Evolutionary conservation across 2,888 invertebrate species (phyloP).

Genomic region (Geotrupes spiniger): DNA sequence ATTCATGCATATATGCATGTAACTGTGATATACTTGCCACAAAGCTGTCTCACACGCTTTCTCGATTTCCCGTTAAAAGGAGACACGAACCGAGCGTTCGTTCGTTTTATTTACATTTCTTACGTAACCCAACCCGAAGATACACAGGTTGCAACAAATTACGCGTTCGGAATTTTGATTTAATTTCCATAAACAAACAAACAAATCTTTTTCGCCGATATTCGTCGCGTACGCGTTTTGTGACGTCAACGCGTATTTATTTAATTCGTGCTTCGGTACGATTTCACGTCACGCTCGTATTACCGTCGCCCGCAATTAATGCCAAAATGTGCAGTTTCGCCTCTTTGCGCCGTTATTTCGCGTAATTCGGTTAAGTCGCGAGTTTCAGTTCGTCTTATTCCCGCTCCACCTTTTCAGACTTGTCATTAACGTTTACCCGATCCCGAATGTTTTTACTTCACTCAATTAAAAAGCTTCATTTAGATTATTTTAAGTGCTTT

Average conservation of each 20-base stretch:
- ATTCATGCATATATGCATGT: slow-evolving; percentile 41
- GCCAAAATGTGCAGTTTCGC: slow-evolving; percentile 28
- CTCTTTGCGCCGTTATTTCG: slow-evolving; percentile 30
- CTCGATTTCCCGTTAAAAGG: background rate
- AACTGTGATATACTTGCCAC: slow-evolving; percentile 30
- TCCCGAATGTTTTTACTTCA: slow-evolving; percentile 31
- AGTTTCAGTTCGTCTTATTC: slow-evolving; percentile 30
- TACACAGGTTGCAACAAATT: too few relatives aligned
- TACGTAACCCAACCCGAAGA: too few relatives aligned
- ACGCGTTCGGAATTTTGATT: too few relatives aligned
- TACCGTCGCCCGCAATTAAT: slow-evolving; percentile 35
- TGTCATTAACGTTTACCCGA: slow-evolving; percentile 26
- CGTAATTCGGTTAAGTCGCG: slow-evolving; percentile 27
- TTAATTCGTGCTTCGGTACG: too few relatives aligned
- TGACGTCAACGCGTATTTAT: too few relatives aligned
- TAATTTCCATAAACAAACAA: too few relatives aligned
- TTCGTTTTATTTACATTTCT: too few relatives aligned
- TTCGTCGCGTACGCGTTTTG: too few relatives aligned
- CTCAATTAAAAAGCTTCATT: slow-evolving; percentile 39
- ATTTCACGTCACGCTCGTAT: too few relatives aligned
- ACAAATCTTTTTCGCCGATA: too few relatives aligned
- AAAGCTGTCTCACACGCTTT: slow-evolving; percentile 4
- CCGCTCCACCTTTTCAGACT: slow-evolving; percentile 23
- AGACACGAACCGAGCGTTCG: too few relatives aligned
- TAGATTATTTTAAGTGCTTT: slow-evolving; percentile 38